These are phyloP conservation scores for Zaprionus taronus DNA, from an alignment of 1,140 invertebrate species.

Conservation along the genomic window DNA sequence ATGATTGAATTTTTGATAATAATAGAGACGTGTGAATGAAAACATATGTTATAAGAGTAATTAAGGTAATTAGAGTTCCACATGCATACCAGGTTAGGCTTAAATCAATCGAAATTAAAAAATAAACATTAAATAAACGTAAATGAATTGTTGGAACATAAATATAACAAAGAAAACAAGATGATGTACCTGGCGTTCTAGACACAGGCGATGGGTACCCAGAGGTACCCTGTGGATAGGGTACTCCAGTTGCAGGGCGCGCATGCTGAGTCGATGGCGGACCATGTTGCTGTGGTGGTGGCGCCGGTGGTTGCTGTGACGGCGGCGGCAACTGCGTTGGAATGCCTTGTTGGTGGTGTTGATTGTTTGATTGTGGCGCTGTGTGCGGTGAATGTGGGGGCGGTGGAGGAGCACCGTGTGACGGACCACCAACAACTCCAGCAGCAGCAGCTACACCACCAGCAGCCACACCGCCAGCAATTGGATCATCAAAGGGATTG, in stretches of 20 bases:
- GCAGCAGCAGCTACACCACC: slow-evolving; percentile 42
- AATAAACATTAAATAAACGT: slow-evolving; percentile 18
- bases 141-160: slow-evolving; percentile 25
- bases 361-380: slow-evolving; percentile 55
- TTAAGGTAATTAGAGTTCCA: slow-evolving; percentile 1
- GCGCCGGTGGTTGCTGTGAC: slow-evolving; percentile 52
- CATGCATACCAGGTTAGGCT: slow-evolving; percentile 30
- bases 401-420: slow-evolving; percentile 55
- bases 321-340: slow-evolving; percentile 48
- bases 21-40: too few relatives aligned
- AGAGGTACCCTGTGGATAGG: slow-evolving; percentile 84
- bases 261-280: slow-evolving; percentile 70
- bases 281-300: slow-evolving; percentile 65
- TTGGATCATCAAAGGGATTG: slow-evolving; percentile 92
- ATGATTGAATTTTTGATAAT: too few relatives aligned
- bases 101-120: slow-evolving; percentile 36
- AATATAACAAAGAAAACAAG: slow-evolving; percentile 56
- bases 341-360: slow-evolving; percentile 56
- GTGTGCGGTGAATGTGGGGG: slow-evolving; percentile 73
- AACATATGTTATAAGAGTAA: slow-evolving; percentile 2
- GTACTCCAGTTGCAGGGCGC: slow-evolving; percentile 80
- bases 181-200: slow-evolving; percentile 84
- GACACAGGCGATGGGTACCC: slow-evolving; percentile 84
- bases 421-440: slow-evolving; percentile 56
- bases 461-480: slow-evolving; percentile 72